Percentiles rank a stretch among this genome's conserved stretches.
Conservation (phyloP, 2,888 invertebrate species). For the Stenodera caucasica region DNA sequence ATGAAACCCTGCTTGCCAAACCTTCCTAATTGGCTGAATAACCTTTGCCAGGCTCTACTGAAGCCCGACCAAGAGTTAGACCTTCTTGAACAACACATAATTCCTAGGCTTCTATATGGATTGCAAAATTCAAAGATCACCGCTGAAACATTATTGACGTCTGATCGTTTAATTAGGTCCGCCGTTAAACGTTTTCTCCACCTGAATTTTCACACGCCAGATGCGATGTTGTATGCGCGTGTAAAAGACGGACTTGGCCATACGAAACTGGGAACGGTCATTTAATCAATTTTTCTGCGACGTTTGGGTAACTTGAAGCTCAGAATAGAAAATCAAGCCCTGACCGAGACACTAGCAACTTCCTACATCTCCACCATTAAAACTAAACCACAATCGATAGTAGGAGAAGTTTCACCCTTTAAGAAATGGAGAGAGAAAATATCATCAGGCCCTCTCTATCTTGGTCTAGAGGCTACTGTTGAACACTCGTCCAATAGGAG, state of each 20-base stretch:
- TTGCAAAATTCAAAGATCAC: background rate
- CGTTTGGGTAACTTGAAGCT: background rate
- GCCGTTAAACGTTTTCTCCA: background rate
- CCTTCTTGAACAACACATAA: background rate
- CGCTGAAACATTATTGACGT: background rate
- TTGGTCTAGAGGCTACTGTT: background rate
- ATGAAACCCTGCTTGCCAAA: background rate
- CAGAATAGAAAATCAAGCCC: too few species aligned
- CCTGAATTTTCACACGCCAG: background rate
- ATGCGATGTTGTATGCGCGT: too few species aligned
- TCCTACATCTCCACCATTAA: background rate
- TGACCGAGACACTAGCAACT: rapidly evolving
- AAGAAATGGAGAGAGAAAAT: background rate
- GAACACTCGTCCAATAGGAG: slow-evolving; percentile 17
- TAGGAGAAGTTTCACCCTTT: background rate
- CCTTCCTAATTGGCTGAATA: background rate
- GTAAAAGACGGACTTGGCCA: too few species aligned
- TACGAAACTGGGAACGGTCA: too few species aligned
- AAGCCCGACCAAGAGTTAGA: background rate
- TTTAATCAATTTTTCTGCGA: too few species aligned
- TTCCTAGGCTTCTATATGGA: background rate
- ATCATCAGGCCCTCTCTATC: background rate
- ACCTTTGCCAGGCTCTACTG: background rate
- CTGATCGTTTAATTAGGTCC: background rate
- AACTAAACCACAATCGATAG: background rate